A percentile compares a stretch with the other conserved stretches of the same genome.
phyloP scores from a whole-genome alignment of 2,888 invertebrate species.

The Anticlea derivata region DNA sequence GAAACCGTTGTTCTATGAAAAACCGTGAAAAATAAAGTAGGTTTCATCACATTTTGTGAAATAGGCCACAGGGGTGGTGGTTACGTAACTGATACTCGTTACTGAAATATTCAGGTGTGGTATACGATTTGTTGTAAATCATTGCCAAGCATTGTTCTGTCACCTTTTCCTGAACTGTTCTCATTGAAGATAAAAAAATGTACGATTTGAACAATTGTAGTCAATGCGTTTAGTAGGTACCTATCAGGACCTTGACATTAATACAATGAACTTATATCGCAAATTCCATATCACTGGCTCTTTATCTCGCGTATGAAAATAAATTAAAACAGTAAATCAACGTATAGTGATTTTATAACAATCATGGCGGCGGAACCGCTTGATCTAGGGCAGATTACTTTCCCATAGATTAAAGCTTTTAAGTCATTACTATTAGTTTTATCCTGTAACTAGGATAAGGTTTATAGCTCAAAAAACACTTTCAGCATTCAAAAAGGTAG shows the following conservation, averaged over 20 bases:
- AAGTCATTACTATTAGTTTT: too few relatives aligned
- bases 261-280: not conserved
- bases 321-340: conserved; percentile 10
- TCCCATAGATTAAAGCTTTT: too few relatives aligned
- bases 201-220: too few relatives aligned
- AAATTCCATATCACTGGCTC: conserved; percentile 7
- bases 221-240: too few relatives aligned
- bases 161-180: conserved; percentile 2
- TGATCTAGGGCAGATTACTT: not conserved
- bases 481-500: not conserved
- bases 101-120: conserved; percentile 14
- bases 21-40: not conserved
- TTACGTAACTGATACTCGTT: conserved; percentile 31
- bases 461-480: too few relatives aligned
- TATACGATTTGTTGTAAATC: not conserved
- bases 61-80: conserved; percentile 10
- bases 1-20: not conserved
- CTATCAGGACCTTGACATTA: too few relatives aligned
- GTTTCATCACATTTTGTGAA: not conserved
- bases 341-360: conserved; percentile 5
- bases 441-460: too few relatives aligned
- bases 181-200: too few relatives aligned
- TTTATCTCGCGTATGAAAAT: conserved; percentile 23
- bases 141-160: not conserved
- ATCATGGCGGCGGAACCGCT: conserved; percentile 4